Conservation (phyloP, 2,888 invertebrate genomes). For the Drosophila kambysellisi region DNA sequence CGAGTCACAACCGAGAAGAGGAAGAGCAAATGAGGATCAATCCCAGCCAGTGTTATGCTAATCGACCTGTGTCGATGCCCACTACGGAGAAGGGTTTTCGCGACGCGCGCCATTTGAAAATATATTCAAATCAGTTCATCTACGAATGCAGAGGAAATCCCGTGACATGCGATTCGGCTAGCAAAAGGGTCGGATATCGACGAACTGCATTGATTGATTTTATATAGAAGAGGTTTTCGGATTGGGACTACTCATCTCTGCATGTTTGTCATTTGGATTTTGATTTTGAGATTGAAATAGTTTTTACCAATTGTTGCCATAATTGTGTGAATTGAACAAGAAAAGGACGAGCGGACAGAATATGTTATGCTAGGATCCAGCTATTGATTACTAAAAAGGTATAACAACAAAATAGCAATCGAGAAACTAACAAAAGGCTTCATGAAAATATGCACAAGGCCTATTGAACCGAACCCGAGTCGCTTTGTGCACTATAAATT, state of each 20-base stretch:
- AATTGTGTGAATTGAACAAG: slow-evolving; percentile 74
- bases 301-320: slow-evolving; percentile 76
- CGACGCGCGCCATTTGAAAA: slow-evolving; percentile 68
- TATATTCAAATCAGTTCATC: slow-evolving; percentile 69
- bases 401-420: slow-evolving; percentile 55
- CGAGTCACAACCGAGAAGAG: slow-evolving; percentile 14
- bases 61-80: slow-evolving; percentile 74
- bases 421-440: slow-evolving; percentile 49
- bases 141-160: slow-evolving; percentile 44
- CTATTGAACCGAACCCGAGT: slow-evolving; percentile 26
- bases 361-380: slow-evolving; percentile 16
- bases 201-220: slow-evolving; percentile 59
- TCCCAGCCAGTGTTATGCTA: slow-evolving; percentile 80
- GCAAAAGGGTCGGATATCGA: slow-evolving; percentile 43
- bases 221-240: slow-evolving; percentile 5
- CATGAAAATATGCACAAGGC: slow-evolving; percentile 64
- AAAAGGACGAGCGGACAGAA: slow-evolving; percentile 5
- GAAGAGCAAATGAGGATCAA: slow-evolving; percentile 23
- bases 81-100: slow-evolving; percentile 61
- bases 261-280: slow-evolving; percentile 73
- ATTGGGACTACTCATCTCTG: neutral
- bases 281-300: slow-evolving; percentile 69
- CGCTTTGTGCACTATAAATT: slow-evolving; percentile 5
- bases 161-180: slow-evolving; percentile 57
- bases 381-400: slow-evolving; percentile 70